Evolutionary conservation across 2,888 invertebrate species (phyloP).

Genomic region (Cataglyphis cursor): DNA sequence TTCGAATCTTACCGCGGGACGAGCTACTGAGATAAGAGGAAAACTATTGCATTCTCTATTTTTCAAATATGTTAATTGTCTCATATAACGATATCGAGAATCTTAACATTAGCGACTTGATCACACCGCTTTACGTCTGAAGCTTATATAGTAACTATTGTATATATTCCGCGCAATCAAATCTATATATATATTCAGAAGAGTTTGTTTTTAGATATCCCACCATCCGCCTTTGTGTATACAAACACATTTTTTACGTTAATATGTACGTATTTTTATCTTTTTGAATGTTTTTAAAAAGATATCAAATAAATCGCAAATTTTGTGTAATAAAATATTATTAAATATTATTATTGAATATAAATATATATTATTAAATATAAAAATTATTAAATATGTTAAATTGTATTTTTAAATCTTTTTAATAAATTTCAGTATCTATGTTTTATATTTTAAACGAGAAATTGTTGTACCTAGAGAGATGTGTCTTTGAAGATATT

Average conservation of each 20-base stretch:
- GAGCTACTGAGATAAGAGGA: background rate
- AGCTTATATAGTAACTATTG: background rate
- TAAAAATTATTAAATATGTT: no score
- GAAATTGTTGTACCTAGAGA: background rate
- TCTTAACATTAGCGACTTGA: background rate
- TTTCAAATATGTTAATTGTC: background rate
- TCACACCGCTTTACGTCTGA: background rate
- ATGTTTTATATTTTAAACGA: background rate
- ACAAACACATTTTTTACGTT: background rate
- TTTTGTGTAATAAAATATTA: no score
- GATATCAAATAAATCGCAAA: no score
- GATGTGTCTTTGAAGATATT: no score
- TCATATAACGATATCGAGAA: background rate
- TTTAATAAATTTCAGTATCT: background rate
- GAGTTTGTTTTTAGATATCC: background rate
- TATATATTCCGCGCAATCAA: background rate
- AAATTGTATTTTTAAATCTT: no score
- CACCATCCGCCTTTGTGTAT: background rate
- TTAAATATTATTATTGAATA: no score
- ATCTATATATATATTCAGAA: background rate
- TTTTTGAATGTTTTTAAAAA: background rate
- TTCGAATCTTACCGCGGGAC: slow-evolving; percentile 47
- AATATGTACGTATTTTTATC: background rate
- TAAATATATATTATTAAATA: no score
- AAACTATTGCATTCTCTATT: background rate